Percentiles rank a stretch among this genome's conserved stretches.
phyloP scores from a whole-genome alignment of 2,797 vertebrate species.

The Rhinichthys osculus region DNA sequence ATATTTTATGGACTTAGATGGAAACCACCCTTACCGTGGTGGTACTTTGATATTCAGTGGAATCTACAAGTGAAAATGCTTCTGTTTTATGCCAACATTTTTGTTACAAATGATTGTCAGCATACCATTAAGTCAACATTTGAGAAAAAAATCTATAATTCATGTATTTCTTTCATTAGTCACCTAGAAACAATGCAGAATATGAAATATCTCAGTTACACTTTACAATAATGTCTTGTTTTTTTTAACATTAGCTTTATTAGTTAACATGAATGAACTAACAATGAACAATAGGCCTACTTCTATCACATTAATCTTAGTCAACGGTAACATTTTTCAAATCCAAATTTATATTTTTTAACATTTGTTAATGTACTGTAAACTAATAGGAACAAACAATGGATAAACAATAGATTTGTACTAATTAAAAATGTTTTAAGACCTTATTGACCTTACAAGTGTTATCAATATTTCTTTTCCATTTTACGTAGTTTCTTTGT shows the following conservation, averaged over 20 bases:
- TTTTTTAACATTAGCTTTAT: background rate
- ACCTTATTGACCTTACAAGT: background rate
- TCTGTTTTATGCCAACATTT: background rate
- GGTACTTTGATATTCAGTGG: background rate
- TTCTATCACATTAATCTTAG: background rate
- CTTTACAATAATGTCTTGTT: background rate
- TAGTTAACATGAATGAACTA: background rate
- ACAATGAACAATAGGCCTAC: background rate
- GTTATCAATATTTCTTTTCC: background rate
- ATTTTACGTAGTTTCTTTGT: background rate
- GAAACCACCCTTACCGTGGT: background rate
- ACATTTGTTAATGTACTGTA: background rate
- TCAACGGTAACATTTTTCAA: background rate
- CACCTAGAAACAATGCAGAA: background rate
- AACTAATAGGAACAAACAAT: background rate
- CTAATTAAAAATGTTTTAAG: background rate
- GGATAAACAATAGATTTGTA: background rate
- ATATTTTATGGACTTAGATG: conserved; percentile 12
- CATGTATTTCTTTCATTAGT: background rate
- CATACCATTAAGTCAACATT: background rate
- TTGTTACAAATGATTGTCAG: background rate
- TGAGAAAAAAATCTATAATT: background rate
- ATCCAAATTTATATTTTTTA: background rate
- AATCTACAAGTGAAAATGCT: background rate
- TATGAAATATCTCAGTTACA: background rate